phyloP scores from a whole-genome alignment of 1,140 invertebrate species.

The Delia radicum region DNA sequence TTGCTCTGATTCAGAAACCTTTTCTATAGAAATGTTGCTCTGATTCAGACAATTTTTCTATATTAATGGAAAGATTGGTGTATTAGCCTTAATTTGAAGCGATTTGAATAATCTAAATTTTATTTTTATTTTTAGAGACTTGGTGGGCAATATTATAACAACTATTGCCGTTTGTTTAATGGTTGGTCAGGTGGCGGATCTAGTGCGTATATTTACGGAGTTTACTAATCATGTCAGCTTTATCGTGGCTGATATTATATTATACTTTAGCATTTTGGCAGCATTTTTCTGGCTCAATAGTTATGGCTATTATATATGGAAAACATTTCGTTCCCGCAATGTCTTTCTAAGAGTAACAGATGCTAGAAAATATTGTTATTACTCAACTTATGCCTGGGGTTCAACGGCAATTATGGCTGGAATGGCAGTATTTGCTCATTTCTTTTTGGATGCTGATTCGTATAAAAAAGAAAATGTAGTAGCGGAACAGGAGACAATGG shows the following conservation, averaged over 20 bases:
- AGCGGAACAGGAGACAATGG: conserved; percentile 68
- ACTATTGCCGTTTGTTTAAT: conserved; percentile 76
- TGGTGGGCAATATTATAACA: conserved; percentile 80
- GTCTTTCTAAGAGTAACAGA: conserved; percentile 80
- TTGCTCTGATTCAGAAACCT: too few species aligned
- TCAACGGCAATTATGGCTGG: conserved; percentile 68
- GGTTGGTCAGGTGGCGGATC: conserved; percentile 71
- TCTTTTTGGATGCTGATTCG: conserved; percentile 70
- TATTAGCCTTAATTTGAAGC: too few species aligned
- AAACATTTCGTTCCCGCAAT: conserved; percentile 79
- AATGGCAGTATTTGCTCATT: conserved; percentile 77
- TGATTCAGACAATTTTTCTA: too few species aligned
- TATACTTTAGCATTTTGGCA: conserved; percentile 71
- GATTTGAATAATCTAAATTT: conserved; percentile 25
- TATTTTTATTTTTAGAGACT: conserved; percentile 60
- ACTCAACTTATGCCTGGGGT: conserved; percentile 78
- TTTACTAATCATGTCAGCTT: conserved; percentile 77
- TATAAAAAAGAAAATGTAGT: conserved; percentile 58
- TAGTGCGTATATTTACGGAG: conserved; percentile 77
- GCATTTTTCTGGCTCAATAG: conserved; percentile 84
- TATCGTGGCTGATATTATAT: conserved; percentile 74
- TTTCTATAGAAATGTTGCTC: too few species aligned
- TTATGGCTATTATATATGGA: conserved; percentile 83
- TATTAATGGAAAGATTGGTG: too few species aligned
- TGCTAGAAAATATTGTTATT: conserved; percentile 81